These are phyloP conservation scores for Embiotoca jacksoni DNA, from an alignment of 2,113 vertebrate genomes.

Conservation along the genomic window DNA sequence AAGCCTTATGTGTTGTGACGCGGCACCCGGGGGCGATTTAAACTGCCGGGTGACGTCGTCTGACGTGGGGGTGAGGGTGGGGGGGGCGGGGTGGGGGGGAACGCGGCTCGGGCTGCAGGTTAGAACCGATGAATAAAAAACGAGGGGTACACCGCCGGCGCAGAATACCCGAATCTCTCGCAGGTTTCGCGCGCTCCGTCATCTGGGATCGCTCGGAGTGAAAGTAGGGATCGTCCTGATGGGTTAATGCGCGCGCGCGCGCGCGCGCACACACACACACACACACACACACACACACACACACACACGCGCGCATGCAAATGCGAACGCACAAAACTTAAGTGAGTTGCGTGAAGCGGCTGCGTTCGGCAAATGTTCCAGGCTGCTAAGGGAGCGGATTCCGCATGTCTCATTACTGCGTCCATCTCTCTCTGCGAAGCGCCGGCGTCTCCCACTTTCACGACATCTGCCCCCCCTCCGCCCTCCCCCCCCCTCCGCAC, in stretches of 20 bases:
- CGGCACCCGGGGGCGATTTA: conserved; percentile 38
- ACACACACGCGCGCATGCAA: not conserved
- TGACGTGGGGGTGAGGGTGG: too few species aligned
- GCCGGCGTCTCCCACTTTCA: conserved; percentile 26
- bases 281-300: conserved; percentile 2
- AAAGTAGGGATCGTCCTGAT: not conserved
- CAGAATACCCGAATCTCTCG: conserved; percentile 16
- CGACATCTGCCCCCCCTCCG: not conserved
- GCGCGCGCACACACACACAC: not conserved
- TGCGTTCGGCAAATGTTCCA: conserved; percentile 26
- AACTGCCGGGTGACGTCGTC: conserved; percentile 54
- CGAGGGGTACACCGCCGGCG: conserved; percentile 16
- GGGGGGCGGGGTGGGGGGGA: not conserved
- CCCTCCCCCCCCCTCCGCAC: not conserved
- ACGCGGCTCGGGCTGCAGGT: conserved; percentile 54
- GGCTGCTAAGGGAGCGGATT: conserved; percentile 45
- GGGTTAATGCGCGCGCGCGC: too few species aligned
- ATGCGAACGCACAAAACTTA: conserved; percentile 10
- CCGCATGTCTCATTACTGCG: conserved; percentile 40
- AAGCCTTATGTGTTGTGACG: conserved; percentile 66
- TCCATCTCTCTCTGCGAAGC: conserved; percentile 20
- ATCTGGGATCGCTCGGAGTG: conserved; percentile 17
- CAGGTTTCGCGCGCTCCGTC: conserved; percentile 11
- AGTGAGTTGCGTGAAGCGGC: conserved; percentile 40
- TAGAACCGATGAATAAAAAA: conserved; percentile 58